phyloP scores from a whole-genome alignment of 1,140 invertebrate species.

The Steinernema feltiae region DNA sequence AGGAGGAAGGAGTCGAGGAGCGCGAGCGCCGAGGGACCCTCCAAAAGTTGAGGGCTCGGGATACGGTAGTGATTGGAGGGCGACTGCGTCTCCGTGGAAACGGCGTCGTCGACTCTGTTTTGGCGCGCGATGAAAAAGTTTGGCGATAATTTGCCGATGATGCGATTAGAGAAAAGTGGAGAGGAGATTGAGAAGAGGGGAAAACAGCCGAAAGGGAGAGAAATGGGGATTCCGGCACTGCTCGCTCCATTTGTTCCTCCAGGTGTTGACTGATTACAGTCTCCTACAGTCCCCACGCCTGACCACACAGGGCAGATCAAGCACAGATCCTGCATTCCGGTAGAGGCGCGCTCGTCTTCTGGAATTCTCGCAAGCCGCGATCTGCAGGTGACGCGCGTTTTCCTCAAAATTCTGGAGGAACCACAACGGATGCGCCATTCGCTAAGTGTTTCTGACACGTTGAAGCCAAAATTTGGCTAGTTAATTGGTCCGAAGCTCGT shows the following conservation, averaged over 20 bases:
- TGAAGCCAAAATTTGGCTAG: conserved; percentile 8
- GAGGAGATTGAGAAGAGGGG: not conserved
- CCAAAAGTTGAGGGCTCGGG: not conserved
- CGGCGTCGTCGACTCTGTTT: not conserved
- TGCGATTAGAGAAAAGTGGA: conserved; percentile 1
- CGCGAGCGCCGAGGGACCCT: too few species aligned
- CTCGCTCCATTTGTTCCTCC: too few species aligned
- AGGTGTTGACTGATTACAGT: too few species aligned
- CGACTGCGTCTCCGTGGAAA: conserved; percentile 10
- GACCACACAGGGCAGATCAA: too few species aligned
- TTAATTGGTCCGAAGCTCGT: not conserved
- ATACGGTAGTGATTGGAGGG: not conserved
- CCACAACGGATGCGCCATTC: not conserved
- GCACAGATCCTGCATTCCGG: too few species aligned
- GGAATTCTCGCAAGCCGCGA: too few species aligned
- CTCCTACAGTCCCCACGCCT: too few species aligned
- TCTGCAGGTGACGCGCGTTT: too few species aligned
- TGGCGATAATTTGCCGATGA: conserved; percentile 8
- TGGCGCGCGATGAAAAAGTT: conserved; percentile 6
- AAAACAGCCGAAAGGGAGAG: too few species aligned
- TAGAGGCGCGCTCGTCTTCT: too few species aligned
- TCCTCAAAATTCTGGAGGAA: not conserved
- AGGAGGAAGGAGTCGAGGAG: too few species aligned
- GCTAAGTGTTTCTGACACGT: not conserved
- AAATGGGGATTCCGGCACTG: too few species aligned